phyloP scores from a whole-genome alignment of 2,113 vertebrate genomes.

The Nothocercus nigrocapillus region DNA sequence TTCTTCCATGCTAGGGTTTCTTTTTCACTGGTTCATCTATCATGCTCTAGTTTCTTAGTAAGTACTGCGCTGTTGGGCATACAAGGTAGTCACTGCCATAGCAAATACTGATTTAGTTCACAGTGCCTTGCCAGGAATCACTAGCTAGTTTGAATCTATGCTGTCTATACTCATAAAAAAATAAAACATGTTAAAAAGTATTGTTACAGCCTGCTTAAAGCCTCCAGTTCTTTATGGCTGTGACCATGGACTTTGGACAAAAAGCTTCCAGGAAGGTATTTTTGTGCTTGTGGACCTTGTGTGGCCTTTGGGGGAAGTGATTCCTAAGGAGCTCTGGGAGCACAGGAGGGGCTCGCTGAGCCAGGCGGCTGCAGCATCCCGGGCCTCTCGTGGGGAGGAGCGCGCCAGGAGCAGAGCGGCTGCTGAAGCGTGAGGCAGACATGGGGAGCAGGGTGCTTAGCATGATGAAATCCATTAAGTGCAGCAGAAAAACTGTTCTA shows the following conservation, averaged over 20 bases:
- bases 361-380: neutral
- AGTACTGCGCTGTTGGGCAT: neutral
- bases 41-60: neutral
- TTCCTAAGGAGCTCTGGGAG: neutral
- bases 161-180: neutral
- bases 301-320: neutral
- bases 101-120: neutral
- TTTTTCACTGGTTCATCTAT: neutral
- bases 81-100: neutral
- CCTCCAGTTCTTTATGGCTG: neutral
- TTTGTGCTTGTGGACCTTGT: neutral
- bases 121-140: neutral
- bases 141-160: neutral
- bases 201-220: neutral
- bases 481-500: neutral
- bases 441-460: neutral
- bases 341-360: neutral
- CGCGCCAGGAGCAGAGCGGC: neutral
- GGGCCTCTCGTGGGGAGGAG: neutral
- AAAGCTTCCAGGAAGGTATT: neutral
- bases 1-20: neutral
- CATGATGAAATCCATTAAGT: neutral
- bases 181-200: neutral
- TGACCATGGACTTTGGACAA: neutral
- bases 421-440: neutral